These are phyloP conservation scores for Pelochelys cantorii DNA, from an alignment of 2,797 vertebrate genomes.

Conservation along the genomic window DNA sequence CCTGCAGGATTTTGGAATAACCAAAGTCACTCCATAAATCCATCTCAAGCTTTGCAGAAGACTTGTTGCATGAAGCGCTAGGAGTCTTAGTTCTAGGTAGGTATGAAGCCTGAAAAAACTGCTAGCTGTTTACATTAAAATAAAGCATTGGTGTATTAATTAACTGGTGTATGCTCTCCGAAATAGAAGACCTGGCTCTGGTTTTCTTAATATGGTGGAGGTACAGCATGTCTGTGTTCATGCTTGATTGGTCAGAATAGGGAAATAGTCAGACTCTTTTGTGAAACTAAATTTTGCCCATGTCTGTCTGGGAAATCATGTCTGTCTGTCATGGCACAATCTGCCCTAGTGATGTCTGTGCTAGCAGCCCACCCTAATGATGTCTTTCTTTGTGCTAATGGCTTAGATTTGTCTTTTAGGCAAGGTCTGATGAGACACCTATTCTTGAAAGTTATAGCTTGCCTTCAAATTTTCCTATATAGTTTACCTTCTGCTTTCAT, in stretches of 20 bases:
- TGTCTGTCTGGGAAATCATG: not conserved
- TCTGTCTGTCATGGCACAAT: too few species aligned
- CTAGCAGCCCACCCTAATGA: not conserved
- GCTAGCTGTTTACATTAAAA: slow-evolving; percentile 7
- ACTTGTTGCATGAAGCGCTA: not conserved
- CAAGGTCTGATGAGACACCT: not conserved
- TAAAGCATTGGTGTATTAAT: not conserved
- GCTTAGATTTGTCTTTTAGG: not conserved
- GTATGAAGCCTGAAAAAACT: not conserved
- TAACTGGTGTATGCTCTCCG: not conserved
- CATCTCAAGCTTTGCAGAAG: not conserved
- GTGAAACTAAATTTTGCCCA: not conserved
- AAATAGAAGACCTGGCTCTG: not conserved
- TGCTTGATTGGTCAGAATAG: not conserved
- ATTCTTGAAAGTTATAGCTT: not conserved
- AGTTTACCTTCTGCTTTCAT: not conserved
- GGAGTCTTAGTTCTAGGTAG: not conserved
- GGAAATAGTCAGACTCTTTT: not conserved
- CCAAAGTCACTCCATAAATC: not conserved
- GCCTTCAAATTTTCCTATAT: not conserved
- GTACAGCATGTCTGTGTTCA: not conserved
- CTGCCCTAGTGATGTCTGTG: not conserved
- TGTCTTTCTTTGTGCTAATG: not conserved
- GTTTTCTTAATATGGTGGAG: not conserved
- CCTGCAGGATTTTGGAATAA: not conserved